Evolutionary conservation across 1,140 invertebrate species (phyloP).

Genomic region (Hesperophylax magnus): DNA sequence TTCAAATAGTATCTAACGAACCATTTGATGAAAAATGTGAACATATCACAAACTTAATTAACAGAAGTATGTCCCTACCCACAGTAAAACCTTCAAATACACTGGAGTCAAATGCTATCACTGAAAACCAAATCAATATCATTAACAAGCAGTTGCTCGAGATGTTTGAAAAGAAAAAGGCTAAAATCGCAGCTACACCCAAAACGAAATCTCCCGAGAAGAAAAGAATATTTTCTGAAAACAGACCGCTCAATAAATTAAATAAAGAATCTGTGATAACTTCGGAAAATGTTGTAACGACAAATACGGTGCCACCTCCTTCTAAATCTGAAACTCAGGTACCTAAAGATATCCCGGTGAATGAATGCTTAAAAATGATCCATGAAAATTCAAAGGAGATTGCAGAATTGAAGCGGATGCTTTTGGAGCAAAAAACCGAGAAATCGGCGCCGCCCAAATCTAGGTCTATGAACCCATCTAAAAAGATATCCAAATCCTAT

Average conservation of each 20-base stretch:
- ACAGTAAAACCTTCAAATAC: background rate
- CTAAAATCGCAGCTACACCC: background rate
- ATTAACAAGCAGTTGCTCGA: conserved; percentile 38
- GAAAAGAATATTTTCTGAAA: background rate
- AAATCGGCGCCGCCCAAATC: conserved; percentile 23
- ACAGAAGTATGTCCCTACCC: background rate
- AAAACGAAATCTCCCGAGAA: background rate
- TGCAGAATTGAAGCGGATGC: conserved; percentile 47
- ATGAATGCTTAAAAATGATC: conserved; percentile 45
- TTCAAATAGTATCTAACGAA: conserved; percentile 7
- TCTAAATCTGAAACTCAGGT: background rate
- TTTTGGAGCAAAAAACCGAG: conserved; percentile 24
- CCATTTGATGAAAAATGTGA: background rate
- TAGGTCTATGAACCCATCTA: conserved; percentile 12
- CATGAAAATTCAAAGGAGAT: conserved; percentile 49
- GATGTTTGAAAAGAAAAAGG: conserved; percentile 2
- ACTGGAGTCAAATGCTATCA: background rate
- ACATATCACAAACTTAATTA: background rate
- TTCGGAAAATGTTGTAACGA: background rate
- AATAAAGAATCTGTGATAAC: background rate
- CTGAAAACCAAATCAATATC: conserved; percentile 27
- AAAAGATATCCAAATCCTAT: conserved; percentile 47
- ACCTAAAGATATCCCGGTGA: conserved; percentile 13
- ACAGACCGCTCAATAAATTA: no score
- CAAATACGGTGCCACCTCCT: background rate